These are phyloP conservation scores for Varanus salvator DNA, from an alignment of 2,113 vertebrate species.

Conservation along the genomic window DNA sequence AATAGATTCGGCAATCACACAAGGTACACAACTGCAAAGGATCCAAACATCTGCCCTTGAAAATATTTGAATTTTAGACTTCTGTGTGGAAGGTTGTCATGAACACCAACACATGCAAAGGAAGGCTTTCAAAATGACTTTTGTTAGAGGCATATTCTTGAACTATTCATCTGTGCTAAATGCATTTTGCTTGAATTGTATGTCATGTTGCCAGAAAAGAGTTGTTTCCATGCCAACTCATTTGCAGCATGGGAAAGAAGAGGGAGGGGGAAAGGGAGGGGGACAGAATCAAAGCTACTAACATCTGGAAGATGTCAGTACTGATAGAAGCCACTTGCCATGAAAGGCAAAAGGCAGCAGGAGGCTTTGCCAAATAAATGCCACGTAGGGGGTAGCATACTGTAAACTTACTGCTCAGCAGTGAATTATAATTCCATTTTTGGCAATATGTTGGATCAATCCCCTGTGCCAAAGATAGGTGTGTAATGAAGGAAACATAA, in stretches of 20 bases:
- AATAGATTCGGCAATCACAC: constrained; percentile 17
- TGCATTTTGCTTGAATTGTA: constrained; percentile 85
- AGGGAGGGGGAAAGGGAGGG: constrained; percentile 17
- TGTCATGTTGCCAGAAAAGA: constrained; percentile 85
- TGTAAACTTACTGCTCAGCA: constrained; percentile 71
- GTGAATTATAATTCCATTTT: constrained; percentile 70
- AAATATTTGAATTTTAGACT: constrained; percentile 54
- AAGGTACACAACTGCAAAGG: constrained; percentile 12
- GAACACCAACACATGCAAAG: constrained; percentile 80
- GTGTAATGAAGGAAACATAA: constrained; percentile 68
- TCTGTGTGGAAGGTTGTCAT: constrained; percentile 78
- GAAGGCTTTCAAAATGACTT: constrained; percentile 81
- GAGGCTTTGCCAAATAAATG: constrained; percentile 76
- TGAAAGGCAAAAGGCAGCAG: constrained; percentile 74
- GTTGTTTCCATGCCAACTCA: constrained; percentile 89
- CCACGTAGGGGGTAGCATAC: constrained; percentile 70
- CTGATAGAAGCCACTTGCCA: constrained; percentile 80
- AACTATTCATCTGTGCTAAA: constrained; percentile 86
- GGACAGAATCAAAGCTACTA: constrained; percentile 81
- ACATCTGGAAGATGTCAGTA: constrained; percentile 86
- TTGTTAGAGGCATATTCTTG: constrained; percentile 81
- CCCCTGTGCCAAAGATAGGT: constrained; percentile 62
- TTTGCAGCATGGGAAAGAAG: constrained; percentile 76
- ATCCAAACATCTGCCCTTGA: constrained; percentile 50
- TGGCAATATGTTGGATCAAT: constrained; percentile 66